Conservation (phyloP, 1,140 invertebrate genomes). For the Rhagoletis zephyria region DNA sequence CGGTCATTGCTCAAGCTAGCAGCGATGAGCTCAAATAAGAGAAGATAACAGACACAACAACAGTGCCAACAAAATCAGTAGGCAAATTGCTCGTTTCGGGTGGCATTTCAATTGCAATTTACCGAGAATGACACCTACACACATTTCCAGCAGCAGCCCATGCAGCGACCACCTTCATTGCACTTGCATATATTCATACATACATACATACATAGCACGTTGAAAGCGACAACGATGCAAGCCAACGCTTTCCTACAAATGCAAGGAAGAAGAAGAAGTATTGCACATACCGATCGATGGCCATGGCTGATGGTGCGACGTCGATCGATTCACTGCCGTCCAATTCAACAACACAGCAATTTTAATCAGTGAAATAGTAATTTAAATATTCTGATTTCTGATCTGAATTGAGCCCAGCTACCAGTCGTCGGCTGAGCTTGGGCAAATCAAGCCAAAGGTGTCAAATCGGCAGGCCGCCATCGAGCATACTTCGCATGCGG, state of each 20-base stretch:
- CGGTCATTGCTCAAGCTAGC: background rate
- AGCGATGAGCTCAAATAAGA: background rate
- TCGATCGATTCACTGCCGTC: background rate
- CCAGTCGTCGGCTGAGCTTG: background rate
- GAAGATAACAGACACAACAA: background rate
- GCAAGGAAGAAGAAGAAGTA: background rate
- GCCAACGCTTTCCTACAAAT: background rate
- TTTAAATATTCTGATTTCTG: slow-evolving; percentile 55
- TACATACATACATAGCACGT: background rate
- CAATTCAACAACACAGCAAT: slow-evolving; percentile 11
- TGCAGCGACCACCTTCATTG: background rate
- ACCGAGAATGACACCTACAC: slow-evolving; percentile 55
- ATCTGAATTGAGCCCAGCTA: background rate
- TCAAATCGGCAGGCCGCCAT: background rate
- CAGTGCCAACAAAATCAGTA: background rate
- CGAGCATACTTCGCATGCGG: background rate
- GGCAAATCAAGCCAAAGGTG: background rate
- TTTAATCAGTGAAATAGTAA: slow-evolving; percentile 57
- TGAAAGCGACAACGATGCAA: background rate
- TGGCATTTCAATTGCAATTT: slow-evolving; percentile 56
- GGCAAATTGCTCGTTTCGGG: slow-evolving; percentile 52
- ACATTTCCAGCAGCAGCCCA: background rate
- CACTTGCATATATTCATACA: background rate
- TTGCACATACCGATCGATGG: background rate
- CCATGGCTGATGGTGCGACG: background rate